A percentile compares a stretch with the other conserved stretches of the same genome.
Conservation (phyloP, 1,140 invertebrate genomes). For the Kradibia gibbosae region DNA sequence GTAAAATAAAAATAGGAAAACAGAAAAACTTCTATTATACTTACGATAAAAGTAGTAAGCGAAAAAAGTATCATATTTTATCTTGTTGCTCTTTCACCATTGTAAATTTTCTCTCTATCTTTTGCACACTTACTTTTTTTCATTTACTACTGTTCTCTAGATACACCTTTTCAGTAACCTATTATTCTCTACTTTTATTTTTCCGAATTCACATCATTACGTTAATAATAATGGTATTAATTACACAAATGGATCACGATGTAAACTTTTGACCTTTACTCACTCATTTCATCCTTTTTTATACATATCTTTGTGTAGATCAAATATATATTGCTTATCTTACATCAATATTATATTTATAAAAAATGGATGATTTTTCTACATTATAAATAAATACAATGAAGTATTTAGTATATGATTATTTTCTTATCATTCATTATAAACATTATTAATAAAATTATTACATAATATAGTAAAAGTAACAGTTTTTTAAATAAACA, state of each 20-base stretch:
- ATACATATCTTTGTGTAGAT: not conserved
- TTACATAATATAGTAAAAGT: not conserved
- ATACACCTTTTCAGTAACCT: not conserved
- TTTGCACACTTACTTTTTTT: not conserved
- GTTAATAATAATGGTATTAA: slow-evolving; percentile 70
- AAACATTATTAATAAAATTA: not conserved
- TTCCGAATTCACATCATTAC: slow-evolving; percentile 41
- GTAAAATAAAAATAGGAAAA: no score
- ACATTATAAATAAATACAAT: slow-evolving; percentile 22
- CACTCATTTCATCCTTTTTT: slow-evolving; percentile 44
- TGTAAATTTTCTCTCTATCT: not conserved
- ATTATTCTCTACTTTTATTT: not conserved
- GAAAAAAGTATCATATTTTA: slow-evolving; percentile 49
- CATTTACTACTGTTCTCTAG: not conserved
- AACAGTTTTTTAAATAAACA: no score
- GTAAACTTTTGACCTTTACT: slow-evolving; percentile 54
- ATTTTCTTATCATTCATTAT: not conserved
- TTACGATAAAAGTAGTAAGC: slow-evolving; percentile 58
- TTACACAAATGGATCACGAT: slow-evolving; percentile 66
- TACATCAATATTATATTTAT: not conserved
- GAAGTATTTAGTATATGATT: not conserved
- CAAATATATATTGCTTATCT: slow-evolving; percentile 7
- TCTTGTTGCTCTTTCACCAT: no score
- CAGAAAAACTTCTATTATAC: no score
- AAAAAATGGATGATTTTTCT: not conserved